Evolutionary conservation across 2,797 vertebrate species (phyloP).

Genomic region (Cossypha heuglini): DNA sequence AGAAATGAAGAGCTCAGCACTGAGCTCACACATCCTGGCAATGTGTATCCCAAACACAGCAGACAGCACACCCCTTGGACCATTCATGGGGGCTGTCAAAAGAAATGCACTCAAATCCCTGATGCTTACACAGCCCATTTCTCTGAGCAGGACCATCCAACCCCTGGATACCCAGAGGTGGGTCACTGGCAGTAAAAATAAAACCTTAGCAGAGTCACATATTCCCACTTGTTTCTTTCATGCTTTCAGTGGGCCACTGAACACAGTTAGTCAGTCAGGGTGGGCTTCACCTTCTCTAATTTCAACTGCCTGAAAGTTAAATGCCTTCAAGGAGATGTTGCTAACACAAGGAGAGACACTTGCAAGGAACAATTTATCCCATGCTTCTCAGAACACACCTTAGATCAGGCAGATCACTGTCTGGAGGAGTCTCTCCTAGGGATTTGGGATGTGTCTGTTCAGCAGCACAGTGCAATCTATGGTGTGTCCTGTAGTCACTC

Average conservation of each 20-base stretch:
- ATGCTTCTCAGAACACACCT: fast-evolving
- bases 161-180: background rate
- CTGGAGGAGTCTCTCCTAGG: background rate
- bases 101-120: background rate
- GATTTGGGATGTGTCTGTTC: background rate
- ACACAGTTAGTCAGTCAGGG: background rate
- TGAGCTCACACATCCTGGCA: background rate
- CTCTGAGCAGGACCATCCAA: background rate
- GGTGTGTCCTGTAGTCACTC: background rate
- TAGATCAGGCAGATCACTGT: background rate
- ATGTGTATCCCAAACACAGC: background rate
- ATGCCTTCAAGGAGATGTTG: background rate
- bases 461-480: background rate
- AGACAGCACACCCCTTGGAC: background rate
- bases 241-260: background rate
- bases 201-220: background rate
- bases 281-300: background rate
- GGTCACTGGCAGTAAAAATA: background rate
- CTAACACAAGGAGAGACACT: background rate
- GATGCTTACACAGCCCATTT: background rate
- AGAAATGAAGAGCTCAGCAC: background rate
- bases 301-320: background rate
- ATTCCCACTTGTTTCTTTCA: background rate
- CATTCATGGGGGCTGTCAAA: background rate
- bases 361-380: background rate